These are phyloP conservation scores for Catharus fuscescens DNA, from an alignment of 2,113 vertebrate species.

Conservation along the genomic window DNA sequence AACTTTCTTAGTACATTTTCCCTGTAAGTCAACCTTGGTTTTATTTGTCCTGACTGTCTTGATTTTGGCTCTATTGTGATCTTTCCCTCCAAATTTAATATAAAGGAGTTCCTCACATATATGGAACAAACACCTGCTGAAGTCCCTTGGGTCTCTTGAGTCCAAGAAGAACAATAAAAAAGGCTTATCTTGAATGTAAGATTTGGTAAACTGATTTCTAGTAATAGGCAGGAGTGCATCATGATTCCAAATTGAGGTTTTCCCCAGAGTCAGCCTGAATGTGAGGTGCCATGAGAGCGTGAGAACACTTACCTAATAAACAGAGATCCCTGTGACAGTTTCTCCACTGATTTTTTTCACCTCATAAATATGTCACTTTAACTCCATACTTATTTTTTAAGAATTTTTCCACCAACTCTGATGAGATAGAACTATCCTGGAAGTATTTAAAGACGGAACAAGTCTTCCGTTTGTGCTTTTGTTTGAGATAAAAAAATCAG, in stretches of 20 bases:
- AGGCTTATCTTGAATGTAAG: conserved; percentile 50
- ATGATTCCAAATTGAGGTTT: neutral
- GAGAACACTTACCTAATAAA: conserved; percentile 56
- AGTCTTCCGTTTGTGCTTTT: neutral
- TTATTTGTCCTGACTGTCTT: neutral
- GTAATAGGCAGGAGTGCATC: conserved; percentile 18
- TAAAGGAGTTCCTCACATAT: conserved; percentile 22
- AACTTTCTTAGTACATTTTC: neutral
- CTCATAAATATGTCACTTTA: conserved; percentile 74
- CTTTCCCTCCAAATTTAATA: conserved; percentile 22
- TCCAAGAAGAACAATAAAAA: conserved; percentile 57
- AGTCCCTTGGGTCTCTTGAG: neutral
- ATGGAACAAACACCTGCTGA: conserved; percentile 52
- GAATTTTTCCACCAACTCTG: conserved; percentile 47
- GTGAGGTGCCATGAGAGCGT: conserved; percentile 26
- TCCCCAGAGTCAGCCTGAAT: neutral
- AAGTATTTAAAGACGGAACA: neutral
- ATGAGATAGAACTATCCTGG: conserved; percentile 11
- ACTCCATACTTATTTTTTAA: conserved; percentile 10
- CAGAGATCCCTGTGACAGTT: conserved; percentile 37
- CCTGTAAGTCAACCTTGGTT: neutral
- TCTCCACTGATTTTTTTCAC: conserved; percentile 64
- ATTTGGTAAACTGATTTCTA: conserved; percentile 49
- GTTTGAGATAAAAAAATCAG: neutral
- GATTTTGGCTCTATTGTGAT: neutral